Conservation (phyloP, 2,888 invertebrate species). For the Choreutis nemorana region DNA sequence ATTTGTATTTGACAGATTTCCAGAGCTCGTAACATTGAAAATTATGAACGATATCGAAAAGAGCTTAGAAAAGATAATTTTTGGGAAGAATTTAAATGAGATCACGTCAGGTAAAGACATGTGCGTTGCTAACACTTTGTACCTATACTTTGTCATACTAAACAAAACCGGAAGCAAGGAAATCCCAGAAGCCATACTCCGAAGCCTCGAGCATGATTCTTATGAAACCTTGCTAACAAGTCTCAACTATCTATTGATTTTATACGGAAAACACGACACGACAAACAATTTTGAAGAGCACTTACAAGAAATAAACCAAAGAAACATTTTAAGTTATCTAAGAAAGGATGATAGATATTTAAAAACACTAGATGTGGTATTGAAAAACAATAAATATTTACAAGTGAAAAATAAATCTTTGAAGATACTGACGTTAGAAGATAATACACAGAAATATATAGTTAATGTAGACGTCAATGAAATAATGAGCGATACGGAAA, state of each 20-base stretch:
- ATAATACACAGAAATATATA: slow-evolving; percentile 25
- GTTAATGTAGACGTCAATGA: slow-evolving; percentile 14
- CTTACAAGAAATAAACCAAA: slow-evolving; percentile 15
- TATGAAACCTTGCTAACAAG: slow-evolving; percentile 26
- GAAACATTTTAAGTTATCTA: slow-evolving; percentile 14
- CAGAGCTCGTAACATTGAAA: slow-evolving; percentile 16
- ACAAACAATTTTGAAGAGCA: slow-evolving; percentile 25
- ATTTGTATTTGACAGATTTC: slow-evolving; percentile 25
- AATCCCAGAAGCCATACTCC: slow-evolving; percentile 13
- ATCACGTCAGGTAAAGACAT: slow-evolving; percentile 26
- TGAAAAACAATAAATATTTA: slow-evolving; percentile 23
- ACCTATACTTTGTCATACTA: slow-evolving; percentile 17
- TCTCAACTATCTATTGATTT: slow-evolving; percentile 24
- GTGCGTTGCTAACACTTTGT: slow-evolving; percentile 25
- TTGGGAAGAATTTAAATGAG: slow-evolving; percentile 9
- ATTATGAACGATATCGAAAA: slow-evolving; percentile 14
- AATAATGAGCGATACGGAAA: slow-evolving; percentile 16
- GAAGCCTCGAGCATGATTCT: slow-evolving; percentile 17
- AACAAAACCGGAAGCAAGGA: slow-evolving; percentile 12
- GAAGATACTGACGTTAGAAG: slow-evolving; percentile 26
- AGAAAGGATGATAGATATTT: slow-evolving; percentile 16
- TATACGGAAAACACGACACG: slow-evolving; percentile 18
- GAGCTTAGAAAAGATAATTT: slow-evolving; percentile 20
- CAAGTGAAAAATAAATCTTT: slow-evolving; percentile 41
- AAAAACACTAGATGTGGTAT: slow-evolving; percentile 19